Evolutionary conservation across 2,113 vertebrate genomes (phyloP).

Genomic region (Tenebrosternarchus preto): DNA sequence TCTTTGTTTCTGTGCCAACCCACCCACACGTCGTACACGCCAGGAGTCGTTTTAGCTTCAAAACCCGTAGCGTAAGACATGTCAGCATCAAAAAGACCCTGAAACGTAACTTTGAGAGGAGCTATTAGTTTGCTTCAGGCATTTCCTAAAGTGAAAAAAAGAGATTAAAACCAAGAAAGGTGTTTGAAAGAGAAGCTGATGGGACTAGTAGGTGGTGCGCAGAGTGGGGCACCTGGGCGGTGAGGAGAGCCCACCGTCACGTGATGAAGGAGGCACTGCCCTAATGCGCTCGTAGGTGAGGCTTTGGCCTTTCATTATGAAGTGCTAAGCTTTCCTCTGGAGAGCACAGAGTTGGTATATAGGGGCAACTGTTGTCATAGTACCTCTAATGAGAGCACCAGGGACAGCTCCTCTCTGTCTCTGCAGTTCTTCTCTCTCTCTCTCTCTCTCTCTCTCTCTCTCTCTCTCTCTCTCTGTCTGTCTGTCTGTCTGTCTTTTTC

Average conservation of each 20-base stretch:
- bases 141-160: background rate
- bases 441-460: background rate
- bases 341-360: background rate
- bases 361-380: conserved; percentile 23
- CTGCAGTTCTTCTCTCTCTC: background rate
- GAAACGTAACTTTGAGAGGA: background rate
- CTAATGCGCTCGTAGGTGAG: background rate
- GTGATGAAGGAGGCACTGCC: background rate
- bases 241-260: too few species aligned
- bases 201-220: too few species aligned
- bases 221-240: too few species aligned
- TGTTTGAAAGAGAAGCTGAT: background rate
- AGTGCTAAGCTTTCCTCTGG: background rate
- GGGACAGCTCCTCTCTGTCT: conserved; percentile 3
- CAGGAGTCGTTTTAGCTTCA: background rate
- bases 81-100: background rate
- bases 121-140: background rate
- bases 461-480: background rate
- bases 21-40: conserved; percentile 1
- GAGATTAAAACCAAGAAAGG: too few species aligned
- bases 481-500: background rate
- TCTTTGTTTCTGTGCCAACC: background rate
- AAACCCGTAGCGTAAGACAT: background rate
- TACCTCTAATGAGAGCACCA: conserved; percentile 36
- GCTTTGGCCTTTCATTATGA: background rate